Evolutionary conservation across 2,113 vertebrate genomes (phyloP), one percentile per base, ranked within the genome.

Genomic region (Dicrurus megarhynchus): DNA sequence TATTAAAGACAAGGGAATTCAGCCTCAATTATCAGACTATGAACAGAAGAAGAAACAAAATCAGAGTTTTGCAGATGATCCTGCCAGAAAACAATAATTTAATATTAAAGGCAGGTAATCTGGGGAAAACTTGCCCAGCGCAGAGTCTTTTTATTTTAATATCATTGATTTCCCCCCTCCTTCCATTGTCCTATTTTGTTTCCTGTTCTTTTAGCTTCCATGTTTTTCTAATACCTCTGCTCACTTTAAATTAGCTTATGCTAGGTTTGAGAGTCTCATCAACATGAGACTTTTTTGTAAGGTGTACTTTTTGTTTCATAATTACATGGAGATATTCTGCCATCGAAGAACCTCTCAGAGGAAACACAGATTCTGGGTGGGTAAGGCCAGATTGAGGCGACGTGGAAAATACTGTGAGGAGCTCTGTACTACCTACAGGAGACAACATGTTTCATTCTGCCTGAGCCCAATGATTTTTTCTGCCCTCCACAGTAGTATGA

Each of bases 1-100:
- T 98, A 98, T 98, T 98, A 98, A 97, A 98, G 97, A 98, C 97
- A 97, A 97, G 97, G 97, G 97, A 98, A 97, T 98, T 97, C 97
- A 97, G 95, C 96, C 97, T 97, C 97, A 97, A 97, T 98, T 98
- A 98, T 98, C 96, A 96, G 97, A 59, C 96, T 80, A 93, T 64
- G 96, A 97, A 97, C 95, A 97, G 95, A 95, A 78, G 74, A 97
- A 97, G 95, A 97, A 97, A 97, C 97, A 97, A 93, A 98, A 97
- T 96, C 97, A 94, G 97, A 97, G 95, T 97, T 97, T 96, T 96
- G 80, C 94, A 96, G 93, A 95, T 97, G 94, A 97, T 97, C 91
- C 93, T 96, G 84, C 91, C 90, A 95, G 94, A 97, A 97, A 98
- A 97, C 80, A 97, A 60, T 96, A 95, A 97, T 97, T 97, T 97